phyloP scores from a whole-genome alignment of 2,113 vertebrate species.

The Carollia perspicillata region DNA sequence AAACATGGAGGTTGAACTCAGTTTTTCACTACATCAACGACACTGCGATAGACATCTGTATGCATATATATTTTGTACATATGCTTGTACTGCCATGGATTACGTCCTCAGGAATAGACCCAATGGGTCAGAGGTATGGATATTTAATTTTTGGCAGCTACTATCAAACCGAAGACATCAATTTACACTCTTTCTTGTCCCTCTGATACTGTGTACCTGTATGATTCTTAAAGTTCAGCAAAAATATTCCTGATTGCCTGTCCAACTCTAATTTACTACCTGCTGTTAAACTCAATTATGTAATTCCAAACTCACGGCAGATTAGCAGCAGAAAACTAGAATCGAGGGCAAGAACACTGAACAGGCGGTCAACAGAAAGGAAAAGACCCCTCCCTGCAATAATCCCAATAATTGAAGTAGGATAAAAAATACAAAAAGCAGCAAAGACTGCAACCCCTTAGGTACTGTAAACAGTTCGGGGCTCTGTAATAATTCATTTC shows the following conservation, averaged over 20 bases:
- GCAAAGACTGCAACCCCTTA: neutral
- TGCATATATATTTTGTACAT: neutral
- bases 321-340: neutral
- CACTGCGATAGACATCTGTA: neutral
- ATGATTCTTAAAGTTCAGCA: neutral
- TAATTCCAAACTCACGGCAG: neutral
- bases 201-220: neutral
- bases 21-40: neutral
- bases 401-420: neutral
- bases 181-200: neutral
- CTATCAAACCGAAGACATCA: neutral
- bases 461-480: neutral
- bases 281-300: neutral
- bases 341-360: neutral
- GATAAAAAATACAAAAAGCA: neutral
- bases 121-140: neutral
- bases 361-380: neutral
- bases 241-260: neutral
- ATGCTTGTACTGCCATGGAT: neutral
- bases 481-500: slow-evolving; percentile 1
- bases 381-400: neutral
- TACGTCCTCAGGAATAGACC: neutral
- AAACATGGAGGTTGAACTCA: neutral
- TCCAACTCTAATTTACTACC: neutral
- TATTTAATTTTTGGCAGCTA: neutral